Conservation (phyloP, 2,797 vertebrate genomes). For the Enteromius thamalakanensis region DNA sequence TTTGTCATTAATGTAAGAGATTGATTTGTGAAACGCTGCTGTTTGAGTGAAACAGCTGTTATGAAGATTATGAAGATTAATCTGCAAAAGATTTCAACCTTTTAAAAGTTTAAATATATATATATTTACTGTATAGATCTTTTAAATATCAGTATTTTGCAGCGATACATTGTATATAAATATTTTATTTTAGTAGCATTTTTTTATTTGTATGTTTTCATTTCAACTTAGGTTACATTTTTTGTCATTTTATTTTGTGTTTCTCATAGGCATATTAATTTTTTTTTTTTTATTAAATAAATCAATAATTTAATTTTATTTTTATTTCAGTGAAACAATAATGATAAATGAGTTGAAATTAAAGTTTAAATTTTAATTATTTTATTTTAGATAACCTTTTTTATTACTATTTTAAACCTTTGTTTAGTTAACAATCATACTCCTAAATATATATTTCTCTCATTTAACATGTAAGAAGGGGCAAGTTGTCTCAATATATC, state of each 20-base stretch:
- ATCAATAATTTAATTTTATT: neutral
- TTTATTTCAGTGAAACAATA: neutral
- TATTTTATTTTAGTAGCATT: neutral
- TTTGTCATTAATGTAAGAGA: neutral
- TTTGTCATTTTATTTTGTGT: neutral
- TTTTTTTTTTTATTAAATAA: neutral
- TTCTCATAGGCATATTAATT: neutral
- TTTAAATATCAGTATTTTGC: neutral
- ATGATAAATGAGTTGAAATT: neutral
- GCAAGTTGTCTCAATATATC: neutral
- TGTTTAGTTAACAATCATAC: neutral
- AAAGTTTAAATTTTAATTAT: neutral
- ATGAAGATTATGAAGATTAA: neutral
- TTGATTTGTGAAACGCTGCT: neutral
- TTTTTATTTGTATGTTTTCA: neutral
- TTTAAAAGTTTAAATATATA: neutral
- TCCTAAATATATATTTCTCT: neutral
- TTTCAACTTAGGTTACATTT: neutral
- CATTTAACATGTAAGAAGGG: neutral
- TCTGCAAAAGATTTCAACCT: neutral
- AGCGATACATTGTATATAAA: neutral
- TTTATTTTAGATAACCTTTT: neutral
- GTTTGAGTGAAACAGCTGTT: constrained; percentile 4
- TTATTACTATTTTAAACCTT: neutral
- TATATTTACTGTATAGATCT: neutral